Conservation (phyloP, 2,113 vertebrate genomes). For the Passer domesticus region DNA sequence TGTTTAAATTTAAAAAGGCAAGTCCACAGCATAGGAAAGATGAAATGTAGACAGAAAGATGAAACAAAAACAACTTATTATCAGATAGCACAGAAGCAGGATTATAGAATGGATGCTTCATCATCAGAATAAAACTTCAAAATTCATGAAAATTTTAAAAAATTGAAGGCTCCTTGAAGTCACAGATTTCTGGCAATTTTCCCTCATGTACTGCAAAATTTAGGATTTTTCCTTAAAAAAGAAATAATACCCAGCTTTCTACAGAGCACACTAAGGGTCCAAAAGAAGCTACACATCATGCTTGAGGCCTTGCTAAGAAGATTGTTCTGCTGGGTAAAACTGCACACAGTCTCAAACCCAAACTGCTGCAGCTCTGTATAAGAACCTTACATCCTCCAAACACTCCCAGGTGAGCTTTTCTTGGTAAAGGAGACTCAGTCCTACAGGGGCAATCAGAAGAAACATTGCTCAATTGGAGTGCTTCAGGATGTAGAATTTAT, state of each 20-base stretch:
- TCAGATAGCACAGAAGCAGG: not conserved
- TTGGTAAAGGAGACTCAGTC: not conserved
- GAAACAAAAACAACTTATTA: not conserved
- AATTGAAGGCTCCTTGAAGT: not conserved
- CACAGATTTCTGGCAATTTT: not conserved
- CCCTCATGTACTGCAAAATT: not conserved
- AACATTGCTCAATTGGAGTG: not conserved
- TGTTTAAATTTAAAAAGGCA: slow-evolving; percentile 15
- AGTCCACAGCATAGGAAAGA: not conserved
- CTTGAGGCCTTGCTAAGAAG: not conserved
- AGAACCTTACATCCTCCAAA: not conserved
- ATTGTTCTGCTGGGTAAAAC: not conserved
- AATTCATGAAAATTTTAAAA: not conserved
- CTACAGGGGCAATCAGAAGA: not conserved
- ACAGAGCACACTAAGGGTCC: not conserved
- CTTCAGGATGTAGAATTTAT: not conserved
- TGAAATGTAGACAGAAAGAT: not conserved
- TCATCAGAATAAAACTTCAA: not conserved
- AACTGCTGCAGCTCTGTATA: not conserved
- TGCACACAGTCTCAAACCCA: not conserved
- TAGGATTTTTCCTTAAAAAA: not conserved
- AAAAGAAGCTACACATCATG: not conserved
- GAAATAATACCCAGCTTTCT: not conserved
- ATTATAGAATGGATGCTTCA: not conserved
- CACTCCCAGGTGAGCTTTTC: too few species aligned